Evolutionary conservation across 1,140 invertebrate species (phyloP), one percentile per base, ranked within the genome.

Genomic region (Pogonognathellus flavescens): DNA sequence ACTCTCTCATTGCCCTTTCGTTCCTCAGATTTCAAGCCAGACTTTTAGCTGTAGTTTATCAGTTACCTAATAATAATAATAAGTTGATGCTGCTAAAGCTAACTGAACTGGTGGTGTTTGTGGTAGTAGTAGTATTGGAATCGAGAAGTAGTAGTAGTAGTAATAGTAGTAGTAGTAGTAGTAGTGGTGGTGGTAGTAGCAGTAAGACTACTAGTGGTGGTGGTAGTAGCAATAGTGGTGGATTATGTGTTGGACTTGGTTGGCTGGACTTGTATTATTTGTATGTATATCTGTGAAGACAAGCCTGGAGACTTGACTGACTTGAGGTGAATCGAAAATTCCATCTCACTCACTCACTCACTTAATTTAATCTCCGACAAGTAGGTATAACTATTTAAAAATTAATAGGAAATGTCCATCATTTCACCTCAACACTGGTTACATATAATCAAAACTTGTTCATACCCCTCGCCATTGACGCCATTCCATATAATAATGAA

Each of bases 331-430:
- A 76, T 50, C 49, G 31, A 76, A 31, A 76, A 83, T 83, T 83
- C 53, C 80, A 83, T 59, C 82, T 83, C 82, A 83, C 57, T 82
- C 50, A 83, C 57, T 82, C 50, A 62, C 50, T 62, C 57, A 83
- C 57, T 59, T 62, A 55, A 83, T 83, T 83, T 66, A 83, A 50
- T 50, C 57, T 57, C 82, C 60, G 50, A 81, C 52, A 76, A 84
- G 59, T 50, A 31, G 53, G 82, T 57, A 60, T 83, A 72, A 84
- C 62, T 84, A 72, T 70, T 50, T 85, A 87, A 85, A 87, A 72
- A 22, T 80, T 85, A 82, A 85, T 85, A 85, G 83, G 82, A 86
- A 86, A 86, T 86, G 85, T 82, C 85, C 82, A 86, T 86, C 85
- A 86, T 76, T 76, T 76, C 70, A 49, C 55, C 82, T 86, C 84